phyloP scores from a whole-genome alignment of 2,797 vertebrate species.

The Anableps anableps region DNA sequence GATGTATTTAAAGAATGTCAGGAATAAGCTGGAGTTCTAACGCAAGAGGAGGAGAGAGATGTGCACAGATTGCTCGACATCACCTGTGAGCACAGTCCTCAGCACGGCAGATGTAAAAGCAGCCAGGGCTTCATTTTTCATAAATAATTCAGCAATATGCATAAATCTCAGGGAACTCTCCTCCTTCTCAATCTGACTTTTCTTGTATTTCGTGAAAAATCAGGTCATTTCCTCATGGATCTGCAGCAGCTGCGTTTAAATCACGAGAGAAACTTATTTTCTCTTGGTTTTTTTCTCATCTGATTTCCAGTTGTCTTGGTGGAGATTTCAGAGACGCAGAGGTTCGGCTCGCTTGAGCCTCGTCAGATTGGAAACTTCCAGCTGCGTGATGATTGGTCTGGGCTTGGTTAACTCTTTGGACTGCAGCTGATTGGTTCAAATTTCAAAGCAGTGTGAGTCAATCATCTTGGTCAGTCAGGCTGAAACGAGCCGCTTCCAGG shows the following conservation, averaged over 20 bases:
- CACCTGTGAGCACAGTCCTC: neutral
- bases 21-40: neutral
- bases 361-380: neutral
- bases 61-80: neutral
- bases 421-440: neutral
- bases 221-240: conserved; percentile 8
- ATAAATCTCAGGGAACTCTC: conserved; percentile 4
- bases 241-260: neutral
- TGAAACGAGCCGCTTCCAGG: neutral
- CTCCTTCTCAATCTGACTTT: neutral
- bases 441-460: neutral
- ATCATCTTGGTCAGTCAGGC: neutral
- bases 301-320: neutral
- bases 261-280: neutral
- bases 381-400: neutral
- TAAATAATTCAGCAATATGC: conserved; percentile 16
- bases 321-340: neutral
- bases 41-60: neutral
- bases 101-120: neutral
- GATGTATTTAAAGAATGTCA: neutral
- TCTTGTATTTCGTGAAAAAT: neutral
- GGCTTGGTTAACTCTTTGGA: neutral
- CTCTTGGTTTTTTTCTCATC: neutral
- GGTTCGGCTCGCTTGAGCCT: neutral
- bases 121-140: neutral